Base-by-base conservation (phyloP, 2,113 vertebrate genomes). In the Apodemus sylvaticus region DNA sequence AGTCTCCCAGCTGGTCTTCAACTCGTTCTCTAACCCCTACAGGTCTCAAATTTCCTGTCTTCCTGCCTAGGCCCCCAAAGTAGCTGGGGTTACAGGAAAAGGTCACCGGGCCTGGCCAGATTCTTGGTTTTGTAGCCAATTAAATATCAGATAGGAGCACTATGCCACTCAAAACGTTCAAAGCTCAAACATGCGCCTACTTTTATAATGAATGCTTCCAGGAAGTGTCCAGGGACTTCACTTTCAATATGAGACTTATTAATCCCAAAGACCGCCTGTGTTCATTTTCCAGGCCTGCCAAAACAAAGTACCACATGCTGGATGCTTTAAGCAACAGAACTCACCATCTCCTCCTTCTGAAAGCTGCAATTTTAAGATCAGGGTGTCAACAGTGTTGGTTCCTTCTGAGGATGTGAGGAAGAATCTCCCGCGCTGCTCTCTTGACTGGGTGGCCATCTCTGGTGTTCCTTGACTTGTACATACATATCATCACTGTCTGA, bases 51-150 rank as follows among this genome's bases (percentile, higher is more conserved):
- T 68, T 53, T 70, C 20, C 34, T n/a, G 9, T 55, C 36, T 19
- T 29, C 48, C 22, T 73, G 48, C 7, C 17, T 71, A 36, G 71
- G 8, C 48, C 34, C n/a, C 22, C 22, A n/a, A 16, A 88, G 11
- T 39, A 55, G 66, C 48, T 88, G 8, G 31, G 22, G 53, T 53
- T 73, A 55, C 13, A 55, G 51, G 51, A 26, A 55, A 55, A 53
- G 55, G 36, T 14, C 36, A 11, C 14, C 11, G 55, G 86, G 51
- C 68, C 86, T 26, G 34, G 66, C 11, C 36, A 78, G 51, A 62
- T 85, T 96, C 55, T 81, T 70, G 4, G n/a, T 89, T 89, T 96
- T 91, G 29, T 73, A 51, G 71, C 42, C 51, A 45, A 58, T 58
- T 36, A 68, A 62, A 45, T 68, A 68, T 34, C 26, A 24, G 4